Evolutionary conservation across 2,888 invertebrate species (phyloP), one percentile per base, ranked within the genome.

Genomic region (Agrochola litura): DNA sequence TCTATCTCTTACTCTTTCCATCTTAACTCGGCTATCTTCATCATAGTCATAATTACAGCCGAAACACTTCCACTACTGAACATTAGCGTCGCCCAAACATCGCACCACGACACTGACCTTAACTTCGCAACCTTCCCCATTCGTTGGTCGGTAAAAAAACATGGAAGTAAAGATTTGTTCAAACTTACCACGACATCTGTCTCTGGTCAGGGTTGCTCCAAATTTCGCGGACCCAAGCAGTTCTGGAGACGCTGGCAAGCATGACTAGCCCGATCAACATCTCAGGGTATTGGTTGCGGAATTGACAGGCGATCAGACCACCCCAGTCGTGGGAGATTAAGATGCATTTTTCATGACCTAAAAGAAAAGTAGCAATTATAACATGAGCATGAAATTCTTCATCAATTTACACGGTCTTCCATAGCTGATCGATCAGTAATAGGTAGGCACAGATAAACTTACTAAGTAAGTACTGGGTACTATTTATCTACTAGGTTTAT

Each of bases 321-420:
- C 98, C 98, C 98, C 98, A 98, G 91, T 98, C 98, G 93, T 98
- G 98, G 0, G 97, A 96, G 4, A 98, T 95, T 16, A 98, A 89
- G 65, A 97, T 97, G 85, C 95, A 97, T 86, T 97, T 97, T 68
- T 97, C 94, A 41, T 95, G 94, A 74, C 97, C 97, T 97, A 88
- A 12, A 92, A 77, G 25, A 41, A n/a, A 68, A 68, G 0, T n/a
- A 54, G 22, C 16, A 30, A 37, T n/a, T 16, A 71, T 43, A n/a
- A n/a, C 14, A 30, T 30, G 30, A 69, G 10, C 16, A 46, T 69
- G 0, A 46, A 46, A 22, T 60, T 68, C 56, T 58, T 68, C 16
- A 37, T 58, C 60, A 37, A 60, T 67, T 22, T 37, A 37, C 16
- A n/a, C n/a, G 16, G 22, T 16, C 9, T 22, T n/a, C 64, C 46